phyloP scores from a whole-genome alignment of 2,113 vertebrate species.

The Nothoprocta perdicaria region DNA sequence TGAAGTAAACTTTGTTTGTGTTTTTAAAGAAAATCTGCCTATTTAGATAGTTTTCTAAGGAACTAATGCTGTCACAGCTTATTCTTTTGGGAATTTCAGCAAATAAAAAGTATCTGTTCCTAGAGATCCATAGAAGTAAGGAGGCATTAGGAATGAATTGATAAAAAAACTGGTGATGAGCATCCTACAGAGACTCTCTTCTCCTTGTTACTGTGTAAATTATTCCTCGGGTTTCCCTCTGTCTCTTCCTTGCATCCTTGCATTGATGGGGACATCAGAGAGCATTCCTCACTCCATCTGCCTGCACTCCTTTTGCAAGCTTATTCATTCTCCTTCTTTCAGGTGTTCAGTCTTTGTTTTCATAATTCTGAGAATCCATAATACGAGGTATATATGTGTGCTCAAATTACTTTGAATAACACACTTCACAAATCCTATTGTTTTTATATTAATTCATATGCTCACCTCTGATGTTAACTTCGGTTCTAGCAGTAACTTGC shows the following conservation, averaged over 20 bases:
- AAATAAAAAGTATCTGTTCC: neutral
- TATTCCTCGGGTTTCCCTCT: neutral
- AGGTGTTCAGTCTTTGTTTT: accelerated
- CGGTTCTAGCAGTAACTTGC: neutral
- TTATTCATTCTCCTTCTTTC: neutral
- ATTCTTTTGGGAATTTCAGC: neutral
- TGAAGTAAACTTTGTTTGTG: neutral
- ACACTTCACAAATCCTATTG: neutral
- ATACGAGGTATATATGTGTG: neutral
- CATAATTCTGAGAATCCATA: neutral
- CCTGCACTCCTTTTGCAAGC: neutral
- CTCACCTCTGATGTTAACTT: neutral
- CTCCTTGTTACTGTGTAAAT: neutral
- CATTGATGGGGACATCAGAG: neutral
- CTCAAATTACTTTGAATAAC: neutral
- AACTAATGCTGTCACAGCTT: neutral
- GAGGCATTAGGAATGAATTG: neutral
- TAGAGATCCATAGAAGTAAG: neutral
- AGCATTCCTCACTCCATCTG: neutral
- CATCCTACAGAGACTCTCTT: neutral
- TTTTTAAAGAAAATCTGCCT: neutral
- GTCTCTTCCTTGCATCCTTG: neutral
- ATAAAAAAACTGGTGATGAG: neutral
- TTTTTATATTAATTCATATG: neutral
- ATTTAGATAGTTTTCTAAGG: neutral